Evolutionary conservation across 2,113 vertebrate species (phyloP), one percentile per base, ranked within the genome.

Genomic region (Xenotilapia caudafasciata): DNA sequence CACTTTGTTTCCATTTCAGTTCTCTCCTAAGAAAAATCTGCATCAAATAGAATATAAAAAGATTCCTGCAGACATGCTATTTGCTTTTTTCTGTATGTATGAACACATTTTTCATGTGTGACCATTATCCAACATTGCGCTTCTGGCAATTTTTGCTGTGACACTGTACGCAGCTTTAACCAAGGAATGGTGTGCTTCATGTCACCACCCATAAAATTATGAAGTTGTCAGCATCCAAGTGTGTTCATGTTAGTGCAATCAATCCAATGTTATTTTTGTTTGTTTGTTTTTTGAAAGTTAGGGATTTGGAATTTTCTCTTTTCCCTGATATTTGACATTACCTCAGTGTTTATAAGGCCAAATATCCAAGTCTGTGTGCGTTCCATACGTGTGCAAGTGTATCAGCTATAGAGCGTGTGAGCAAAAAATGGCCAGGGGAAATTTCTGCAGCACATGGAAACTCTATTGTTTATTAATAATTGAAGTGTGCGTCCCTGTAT

Each of bases 391-490:
- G 83, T 82, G 56, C 70, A 9, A 73, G 88, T 21, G 87, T 82
- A 79, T 91, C 68, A 23, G 86, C 84, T 60, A 65, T 55, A 49
- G 62, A 47, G 79, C 80, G 79, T 82, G 88, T 88, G 89, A 90
- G 91, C 26, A 86, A 90, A 83, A 23, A 23, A 83, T 91, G 83
- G 85, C 91, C 94, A 84, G 91, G 94, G 95, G 94, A 94, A 96
- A 96, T 95, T 92, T 96, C 93, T 93, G 60, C 86, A 85, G 92
- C 92, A 95, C 95, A 94, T 95, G 92, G 94, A 96, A 94, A 91
- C 92, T 88, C 94, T 88, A 94, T 96, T 96, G 95, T 96, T 96
- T 96, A 95, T 96, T 96, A 95, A 94, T 96, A 94, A 96, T 96
- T 96, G 94, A 95, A 96, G 93, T 95, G 93, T 94, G 93, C 91